Evolutionary conservation across 2,797 vertebrate species (phyloP).

Genomic region (Crypturellus tataupa): DNA sequence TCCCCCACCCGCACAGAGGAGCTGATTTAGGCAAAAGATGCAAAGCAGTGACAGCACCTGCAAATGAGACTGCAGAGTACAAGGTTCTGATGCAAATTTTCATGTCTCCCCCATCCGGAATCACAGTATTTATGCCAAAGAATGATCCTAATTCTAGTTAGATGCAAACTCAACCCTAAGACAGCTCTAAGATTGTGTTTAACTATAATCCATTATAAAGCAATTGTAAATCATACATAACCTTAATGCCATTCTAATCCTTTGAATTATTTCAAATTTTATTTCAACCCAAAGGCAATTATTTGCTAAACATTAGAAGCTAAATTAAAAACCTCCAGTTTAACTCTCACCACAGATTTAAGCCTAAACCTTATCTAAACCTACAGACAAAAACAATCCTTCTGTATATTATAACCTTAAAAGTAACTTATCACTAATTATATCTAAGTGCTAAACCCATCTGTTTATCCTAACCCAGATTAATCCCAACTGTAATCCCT

Average conservation of each 20-base stretch:
- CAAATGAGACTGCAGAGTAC: neutral
- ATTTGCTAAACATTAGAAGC: neutral
- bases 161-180: neutral
- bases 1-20: neutral
- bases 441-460: neutral
- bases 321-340: neutral
- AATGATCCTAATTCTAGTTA: slow-evolving; percentile 1
- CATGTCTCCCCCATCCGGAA: neutral
- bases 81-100: neutral
- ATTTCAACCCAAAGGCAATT: slow-evolving; percentile 31
- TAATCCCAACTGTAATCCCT: neutral
- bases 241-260: slow-evolving; percentile 19
- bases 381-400: neutral
- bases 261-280: slow-evolving; percentile 38
- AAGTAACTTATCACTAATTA: slow-evolving; percentile 1
- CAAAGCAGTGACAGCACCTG: neutral
- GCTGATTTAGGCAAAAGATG: neutral
- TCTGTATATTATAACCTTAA: neutral
- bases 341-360: slow-evolving; percentile 2
- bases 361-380: neutral
- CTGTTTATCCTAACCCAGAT: neutral
- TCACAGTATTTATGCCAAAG: neutral
- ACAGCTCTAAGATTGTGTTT: neutral
- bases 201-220: neutral
- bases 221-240: slow-evolving; percentile 28